Percentiles rank a stretch among this genome's conserved stretches.
Evolutionary conservation across 2,113 vertebrate genomes (phyloP).

Genomic region (Petaurus breviceps): DNA sequence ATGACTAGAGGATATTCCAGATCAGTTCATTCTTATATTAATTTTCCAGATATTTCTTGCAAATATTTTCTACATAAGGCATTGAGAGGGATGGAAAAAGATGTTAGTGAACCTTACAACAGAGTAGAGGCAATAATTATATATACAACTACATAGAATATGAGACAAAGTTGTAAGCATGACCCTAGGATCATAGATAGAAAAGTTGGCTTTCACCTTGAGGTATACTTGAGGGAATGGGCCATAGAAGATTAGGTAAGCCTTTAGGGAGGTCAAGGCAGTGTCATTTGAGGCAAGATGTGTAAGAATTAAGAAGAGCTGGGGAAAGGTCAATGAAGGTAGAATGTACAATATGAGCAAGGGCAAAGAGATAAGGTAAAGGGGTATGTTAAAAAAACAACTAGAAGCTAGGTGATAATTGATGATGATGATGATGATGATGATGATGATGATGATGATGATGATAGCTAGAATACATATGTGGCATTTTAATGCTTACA

Average conservation of each 20-base stretch:
- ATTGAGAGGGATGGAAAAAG: background rate
- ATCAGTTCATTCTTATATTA: background rate
- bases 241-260: background rate
- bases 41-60: background rate
- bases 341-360: background rate
- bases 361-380: background rate
- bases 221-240: background rate
- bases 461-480: background rate
- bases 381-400: background rate
- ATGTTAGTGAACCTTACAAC: background rate
- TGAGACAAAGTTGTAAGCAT: background rate
- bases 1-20: background rate
- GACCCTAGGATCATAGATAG: background rate
- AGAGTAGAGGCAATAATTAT: background rate
- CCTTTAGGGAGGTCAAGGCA: background rate
- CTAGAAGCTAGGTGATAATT: background rate
- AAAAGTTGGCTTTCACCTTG: background rate
- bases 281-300: background rate
- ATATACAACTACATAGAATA: background rate
- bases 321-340: background rate
- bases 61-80: background rate
- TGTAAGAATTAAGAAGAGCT: background rate
- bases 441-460: too few species aligned
- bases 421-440: too few species aligned
- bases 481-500: background rate